A percentile compares a stretch with the other conserved stretches of the same genome.
These are phyloP conservation scores for Distichodus sexfasciatus DNA, from an alignment of 2,797 vertebrate species.

Conservation along the genomic window DNA sequence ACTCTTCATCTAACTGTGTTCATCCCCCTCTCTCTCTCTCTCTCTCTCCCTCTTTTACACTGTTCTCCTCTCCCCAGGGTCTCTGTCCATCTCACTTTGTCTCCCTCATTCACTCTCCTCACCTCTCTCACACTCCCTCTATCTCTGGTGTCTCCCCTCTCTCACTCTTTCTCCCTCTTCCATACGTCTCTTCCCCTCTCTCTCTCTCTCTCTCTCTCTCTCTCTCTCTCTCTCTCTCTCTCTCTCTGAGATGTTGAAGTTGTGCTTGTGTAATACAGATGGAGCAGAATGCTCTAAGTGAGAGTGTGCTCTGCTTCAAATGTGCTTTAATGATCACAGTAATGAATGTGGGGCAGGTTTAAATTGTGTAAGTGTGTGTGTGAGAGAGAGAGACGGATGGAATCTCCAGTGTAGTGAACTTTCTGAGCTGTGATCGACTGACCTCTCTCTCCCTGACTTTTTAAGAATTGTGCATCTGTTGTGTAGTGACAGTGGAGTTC, in stretches of 20 bases:
- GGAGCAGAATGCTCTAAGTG: constrained; percentile 25
- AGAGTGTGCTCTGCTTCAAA: background rate
- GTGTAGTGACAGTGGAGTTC: background rate
- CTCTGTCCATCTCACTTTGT: background rate
- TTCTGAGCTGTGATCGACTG: too few species aligned
- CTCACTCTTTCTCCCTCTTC: background rate
- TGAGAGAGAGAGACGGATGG: too few species aligned
- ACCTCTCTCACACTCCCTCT: background rate
- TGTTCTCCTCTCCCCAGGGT: constrained; percentile 36
- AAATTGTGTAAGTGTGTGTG: too few species aligned
- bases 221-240: background rate
- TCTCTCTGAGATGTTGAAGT: constrained; percentile 3
- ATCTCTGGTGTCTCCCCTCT: background rate
- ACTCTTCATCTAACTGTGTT: constrained; percentile 27
- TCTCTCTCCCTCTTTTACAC: constrained; percentile 19
- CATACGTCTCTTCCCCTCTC: background rate
- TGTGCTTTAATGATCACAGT: constrained; percentile 13
- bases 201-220: background rate
- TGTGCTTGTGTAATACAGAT: constrained; percentile 32
- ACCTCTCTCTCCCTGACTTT: too few species aligned
- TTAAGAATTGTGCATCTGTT: too few species aligned
- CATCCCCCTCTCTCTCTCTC: constrained; percentile 17
- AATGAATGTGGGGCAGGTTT: constrained; percentile 30
- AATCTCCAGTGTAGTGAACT: too few species aligned
- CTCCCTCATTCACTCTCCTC: background rate